Evolutionary conservation across 2,888 invertebrate species (phyloP), one percentile per base, ranked within the genome.

Genomic region (Drosophila multiciliata): DNA sequence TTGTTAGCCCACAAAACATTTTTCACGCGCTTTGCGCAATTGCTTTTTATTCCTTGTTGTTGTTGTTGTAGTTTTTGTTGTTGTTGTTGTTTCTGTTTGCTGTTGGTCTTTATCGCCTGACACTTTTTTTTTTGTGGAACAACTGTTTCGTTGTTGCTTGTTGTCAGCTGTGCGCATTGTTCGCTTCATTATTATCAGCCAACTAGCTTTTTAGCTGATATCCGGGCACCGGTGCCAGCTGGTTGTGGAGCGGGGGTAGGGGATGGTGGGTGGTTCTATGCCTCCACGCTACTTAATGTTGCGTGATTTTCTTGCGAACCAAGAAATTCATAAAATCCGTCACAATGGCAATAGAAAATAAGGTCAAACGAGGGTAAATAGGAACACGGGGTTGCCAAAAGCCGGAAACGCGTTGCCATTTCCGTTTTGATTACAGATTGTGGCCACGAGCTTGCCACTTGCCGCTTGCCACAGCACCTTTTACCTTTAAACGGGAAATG

Each of bases 351-450:
- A 38, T 54, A 29, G 38, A 54, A 66, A 83, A 80, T 83, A 71
- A 73, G 84, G 87, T 86, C 84, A 86, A 58, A 53, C 53, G 54
- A 70, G 72, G 82, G 72, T 73, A 75, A 74, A 65, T 36, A 29
- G 20, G n/a, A 54, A 12, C 42, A 45, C 36, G 17, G 38, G 23
- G 2, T 23, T 23, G 23, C 23, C 23, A 23, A 23, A 23, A 20
- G 60, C 75, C 73, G 90, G 87, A 87, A 86, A 88, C 78, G 88
- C 75, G 76, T 73, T 78, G 62, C 70, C 74, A 73, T 85, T 82
- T 83, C 82, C 82, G 84, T 78, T 83, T 75, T 82, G 84, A 84
- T 84, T 82, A 83, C 75, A 74, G 62, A 57, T 73, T 75, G 73
- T 72, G 66, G 71, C 55, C 70, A 48, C 4, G 50, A 23, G 15